A percentile compares a stretch with the other conserved stretches of the same genome.
Evolutionary conservation across 64 coral and sea anemone species (phyloP).

Genomic region (Pocillopora verrucosa): DNA sequence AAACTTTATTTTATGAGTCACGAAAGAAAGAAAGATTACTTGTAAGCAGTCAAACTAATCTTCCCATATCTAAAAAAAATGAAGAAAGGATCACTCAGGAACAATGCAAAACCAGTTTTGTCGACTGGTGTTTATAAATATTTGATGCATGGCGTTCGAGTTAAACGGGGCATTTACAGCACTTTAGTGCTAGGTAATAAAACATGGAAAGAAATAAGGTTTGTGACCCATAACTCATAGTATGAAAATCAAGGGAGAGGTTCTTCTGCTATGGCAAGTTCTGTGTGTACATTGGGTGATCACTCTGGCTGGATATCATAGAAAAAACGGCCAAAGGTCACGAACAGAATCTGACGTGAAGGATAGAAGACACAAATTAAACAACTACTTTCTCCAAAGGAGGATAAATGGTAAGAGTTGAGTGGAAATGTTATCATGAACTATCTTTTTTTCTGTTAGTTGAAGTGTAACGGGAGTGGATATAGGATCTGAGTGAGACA

Average conservation of each 20-base stretch:
- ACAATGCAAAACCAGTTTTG: conserved; percentile 30
- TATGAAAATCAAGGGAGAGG: neutral
- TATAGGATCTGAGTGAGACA: no score
- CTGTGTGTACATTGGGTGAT: neutral
- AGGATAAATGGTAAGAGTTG: neutral
- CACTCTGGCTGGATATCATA: neutral
- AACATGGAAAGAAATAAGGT: neutral
- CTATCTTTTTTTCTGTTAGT: neutral
- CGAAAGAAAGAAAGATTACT: neutral
- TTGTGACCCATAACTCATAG: neutral
- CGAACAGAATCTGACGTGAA: neutral
- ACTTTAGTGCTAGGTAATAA: neutral
- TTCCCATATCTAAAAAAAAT: no score
- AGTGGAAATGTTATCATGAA: neutral
- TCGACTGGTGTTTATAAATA: conserved; percentile 21
- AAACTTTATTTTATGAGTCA: neutral
- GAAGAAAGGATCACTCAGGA: neutral
- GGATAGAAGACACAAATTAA: neutral
- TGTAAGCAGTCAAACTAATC: neutral
- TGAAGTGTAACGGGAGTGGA: no score
- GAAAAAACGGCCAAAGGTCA: neutral
- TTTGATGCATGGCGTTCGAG: conserved; percentile 4
- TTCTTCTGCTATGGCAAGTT: neutral
- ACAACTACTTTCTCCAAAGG: neutral
- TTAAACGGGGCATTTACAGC: neutral